A percentile compares a stretch with the other conserved stretches of the same genome.
These are phyloP conservation scores for Polyploca ridens DNA, from an alignment of 2,888 invertebrate species.

Conservation along the genomic window DNA sequence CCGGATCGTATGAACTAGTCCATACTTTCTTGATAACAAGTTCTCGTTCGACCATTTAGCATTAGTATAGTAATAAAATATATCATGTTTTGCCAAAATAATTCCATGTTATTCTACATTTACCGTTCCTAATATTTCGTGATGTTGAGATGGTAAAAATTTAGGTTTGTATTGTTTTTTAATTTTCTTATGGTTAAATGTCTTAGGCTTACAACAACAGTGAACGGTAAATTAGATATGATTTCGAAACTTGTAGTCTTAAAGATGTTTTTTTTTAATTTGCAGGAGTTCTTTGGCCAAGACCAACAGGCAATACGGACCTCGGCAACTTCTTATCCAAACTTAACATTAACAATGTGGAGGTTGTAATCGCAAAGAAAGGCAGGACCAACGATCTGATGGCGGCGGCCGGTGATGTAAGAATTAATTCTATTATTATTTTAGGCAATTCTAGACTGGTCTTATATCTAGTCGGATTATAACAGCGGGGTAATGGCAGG, in stretches of 20 bases:
- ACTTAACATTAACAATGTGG: constrained; percentile 78
- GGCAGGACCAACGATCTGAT: constrained; percentile 59
- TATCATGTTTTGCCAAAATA: background rate
- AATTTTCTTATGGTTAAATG: no score
- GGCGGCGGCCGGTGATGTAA: constrained; percentile 61
- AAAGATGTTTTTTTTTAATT: constrained; percentile 14
- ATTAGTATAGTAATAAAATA: background rate
- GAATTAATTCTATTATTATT: background rate
- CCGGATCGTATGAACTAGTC: background rate
- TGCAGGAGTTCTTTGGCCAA: constrained; percentile 86
- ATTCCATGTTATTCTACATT: background rate
- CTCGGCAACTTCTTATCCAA: constrained; percentile 82
- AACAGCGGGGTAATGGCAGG: no score
- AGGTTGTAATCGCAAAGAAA: constrained; percentile 64
- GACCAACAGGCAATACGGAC: constrained; percentile 84
- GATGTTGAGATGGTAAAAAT: background rate
- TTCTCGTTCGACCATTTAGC: background rate
- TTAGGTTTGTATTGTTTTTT: no score
- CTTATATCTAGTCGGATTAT: no score
- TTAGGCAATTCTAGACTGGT: no score
- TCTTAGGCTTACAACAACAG: no score
- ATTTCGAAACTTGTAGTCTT: no score
- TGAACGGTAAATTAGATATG: no score
- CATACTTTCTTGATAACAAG: background rate
- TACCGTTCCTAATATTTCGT: background rate